phyloP scores from a whole-genome alignment of 2,797 vertebrate species.

The Diplodus sargus region DNA sequence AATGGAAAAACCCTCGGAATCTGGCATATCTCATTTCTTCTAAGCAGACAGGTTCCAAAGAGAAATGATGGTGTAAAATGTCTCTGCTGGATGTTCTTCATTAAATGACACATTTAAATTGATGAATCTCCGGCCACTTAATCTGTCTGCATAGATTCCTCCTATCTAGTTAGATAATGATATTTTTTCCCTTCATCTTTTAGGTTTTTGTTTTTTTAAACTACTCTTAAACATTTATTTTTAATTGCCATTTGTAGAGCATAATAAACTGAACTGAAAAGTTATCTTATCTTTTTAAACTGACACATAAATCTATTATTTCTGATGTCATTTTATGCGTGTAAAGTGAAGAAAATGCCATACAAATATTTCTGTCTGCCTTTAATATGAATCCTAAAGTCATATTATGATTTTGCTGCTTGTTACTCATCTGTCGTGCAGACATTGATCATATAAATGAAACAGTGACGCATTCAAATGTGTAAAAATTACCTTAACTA shows the following conservation, averaged over 20 bases:
- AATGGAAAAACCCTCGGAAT: background rate
- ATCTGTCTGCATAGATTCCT: background rate
- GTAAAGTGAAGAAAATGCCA: background rate
- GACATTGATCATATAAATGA: background rate
- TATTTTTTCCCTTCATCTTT: background rate
- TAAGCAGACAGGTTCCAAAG: background rate
- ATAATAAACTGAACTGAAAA: background rate
- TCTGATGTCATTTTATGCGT: background rate
- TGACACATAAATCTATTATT: background rate
- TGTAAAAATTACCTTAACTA: too few relatives aligned
- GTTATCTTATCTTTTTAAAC: background rate
- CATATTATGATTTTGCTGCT: slow-evolving; percentile 3
- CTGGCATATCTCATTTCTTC: slow-evolving; percentile 2
- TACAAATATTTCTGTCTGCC: background rate
- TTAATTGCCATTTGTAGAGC: background rate
- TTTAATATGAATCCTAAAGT: slow-evolving; percentile 1
- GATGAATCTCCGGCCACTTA: background rate
- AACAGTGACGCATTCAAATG: too few relatives aligned
- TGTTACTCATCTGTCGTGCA: background rate
- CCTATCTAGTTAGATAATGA: background rate
- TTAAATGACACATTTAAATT: background rate
- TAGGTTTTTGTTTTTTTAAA: background rate
- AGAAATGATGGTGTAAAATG: background rate
- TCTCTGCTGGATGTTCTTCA: slow-evolving; percentile 4
- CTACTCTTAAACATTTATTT: background rate